A percentile compares a stretch with the other conserved stretches of the same genome.
Conservation (phyloP, 2,113 vertebrate genomes). For the Dipodomys merriami region DNA sequence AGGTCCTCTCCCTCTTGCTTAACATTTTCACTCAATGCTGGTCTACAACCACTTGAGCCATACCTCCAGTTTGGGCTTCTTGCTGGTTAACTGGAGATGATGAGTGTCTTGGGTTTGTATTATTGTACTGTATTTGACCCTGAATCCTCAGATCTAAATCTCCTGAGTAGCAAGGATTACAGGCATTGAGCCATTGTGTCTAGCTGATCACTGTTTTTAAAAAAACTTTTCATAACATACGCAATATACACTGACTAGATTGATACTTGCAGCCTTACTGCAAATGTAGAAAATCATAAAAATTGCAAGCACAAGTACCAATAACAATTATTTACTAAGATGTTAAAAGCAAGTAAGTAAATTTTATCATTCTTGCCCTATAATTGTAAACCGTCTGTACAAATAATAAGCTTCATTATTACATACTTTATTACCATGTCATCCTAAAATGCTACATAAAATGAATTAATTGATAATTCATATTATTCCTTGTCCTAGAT, state of each 20-base stretch:
- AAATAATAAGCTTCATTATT: neutral
- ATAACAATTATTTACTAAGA: neutral
- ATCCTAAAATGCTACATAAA: neutral
- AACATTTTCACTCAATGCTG: too few relatives aligned
- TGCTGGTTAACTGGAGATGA: neutral
- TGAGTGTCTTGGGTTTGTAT: too few relatives aligned
- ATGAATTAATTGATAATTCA: neutral
- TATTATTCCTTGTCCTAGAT: neutral
- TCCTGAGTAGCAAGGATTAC: too few relatives aligned
- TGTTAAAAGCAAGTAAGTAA: neutral
- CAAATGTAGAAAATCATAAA: neutral
- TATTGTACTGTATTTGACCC: too few relatives aligned
- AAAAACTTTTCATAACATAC: neutral
- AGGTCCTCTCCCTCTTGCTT: too few relatives aligned
- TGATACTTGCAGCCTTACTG: neutral
- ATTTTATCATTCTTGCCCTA: neutral
- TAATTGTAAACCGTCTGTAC: neutral
- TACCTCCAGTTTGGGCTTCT: too few relatives aligned
- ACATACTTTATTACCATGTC: neutral
- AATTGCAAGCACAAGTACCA: neutral
- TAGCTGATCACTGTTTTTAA: neutral
- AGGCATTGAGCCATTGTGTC: too few relatives aligned
- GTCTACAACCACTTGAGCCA: too few relatives aligned
- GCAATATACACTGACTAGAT: neutral
- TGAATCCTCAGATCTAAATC: too few relatives aligned